phyloP scores from a whole-genome alignment of 2,113 vertebrate species.

The Gnathonemus echidnorhynchus region DNA sequence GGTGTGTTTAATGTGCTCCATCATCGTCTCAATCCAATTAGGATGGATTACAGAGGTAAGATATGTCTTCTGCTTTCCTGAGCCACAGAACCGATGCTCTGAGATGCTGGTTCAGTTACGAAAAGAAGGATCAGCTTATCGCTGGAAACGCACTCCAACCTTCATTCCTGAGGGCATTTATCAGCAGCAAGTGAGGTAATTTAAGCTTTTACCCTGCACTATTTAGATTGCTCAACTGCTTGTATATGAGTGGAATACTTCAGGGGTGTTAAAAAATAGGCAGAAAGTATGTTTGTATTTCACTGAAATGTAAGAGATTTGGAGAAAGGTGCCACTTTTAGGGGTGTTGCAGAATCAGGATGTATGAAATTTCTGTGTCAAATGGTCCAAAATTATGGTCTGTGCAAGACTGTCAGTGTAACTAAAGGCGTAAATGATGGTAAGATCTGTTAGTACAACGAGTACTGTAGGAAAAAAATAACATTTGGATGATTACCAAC shows the following conservation, averaged over 20 bases:
- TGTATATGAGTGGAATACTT: not conserved
- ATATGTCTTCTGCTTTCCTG: not conserved
- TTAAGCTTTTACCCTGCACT: not conserved
- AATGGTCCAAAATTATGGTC: not conserved
- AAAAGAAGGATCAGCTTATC: not conserved
- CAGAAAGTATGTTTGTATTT: not conserved
- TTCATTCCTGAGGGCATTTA: not conserved
- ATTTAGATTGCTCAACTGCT: not conserved
- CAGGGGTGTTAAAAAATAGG: not conserved
- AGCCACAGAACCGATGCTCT: not conserved
- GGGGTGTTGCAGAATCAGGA: not conserved
- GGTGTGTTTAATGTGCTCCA: slow-evolving; percentile 2
- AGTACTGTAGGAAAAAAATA: not conserved
- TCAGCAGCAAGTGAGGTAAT: slow-evolving; percentile 5
- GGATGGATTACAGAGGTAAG: slow-evolving; percentile 3
- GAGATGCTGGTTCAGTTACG: not conserved
- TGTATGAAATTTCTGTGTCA: not conserved
- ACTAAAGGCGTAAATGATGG: not conserved
- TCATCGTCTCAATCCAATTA: slow-evolving; percentile 16
- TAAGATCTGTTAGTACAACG: not conserved
- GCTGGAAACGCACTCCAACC: not conserved
- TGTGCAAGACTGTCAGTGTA: not conserved
- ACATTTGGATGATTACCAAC: not conserved
- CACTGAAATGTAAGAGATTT: not conserved
- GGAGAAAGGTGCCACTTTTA: not conserved